Evolutionary conservation across 2,113 vertebrate species (phyloP), one percentile per base, ranked within the genome.

Genomic region (Corvus moneduloides): DNA sequence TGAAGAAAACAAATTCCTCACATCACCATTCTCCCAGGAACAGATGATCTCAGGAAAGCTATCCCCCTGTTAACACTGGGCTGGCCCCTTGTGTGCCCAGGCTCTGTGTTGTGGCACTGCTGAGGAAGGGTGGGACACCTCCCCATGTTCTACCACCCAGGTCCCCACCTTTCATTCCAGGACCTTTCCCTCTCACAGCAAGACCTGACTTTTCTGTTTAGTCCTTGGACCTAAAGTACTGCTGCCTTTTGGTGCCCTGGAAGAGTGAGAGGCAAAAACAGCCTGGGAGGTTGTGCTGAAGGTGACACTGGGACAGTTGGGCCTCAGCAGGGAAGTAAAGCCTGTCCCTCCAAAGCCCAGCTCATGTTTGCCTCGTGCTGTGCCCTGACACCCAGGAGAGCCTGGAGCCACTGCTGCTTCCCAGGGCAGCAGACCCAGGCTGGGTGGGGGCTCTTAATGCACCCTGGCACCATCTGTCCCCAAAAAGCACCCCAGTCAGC

Each of bases 321-420:
- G 24, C 46, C 23, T 19, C 41, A 49, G 16, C 54, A 55, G 39
- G 19, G 41, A 43, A 21, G n/a, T 27, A 63, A 46, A 63, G 13
- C 5, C 44, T 49, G 21, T 15, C 49, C n/a, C 9, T 46, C 48
- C 35, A 46, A 58, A 72, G 21, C 30, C 32, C 23, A 61, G 61
- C 49, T n/a, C 9, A 2, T 48, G 4, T 10, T n/a, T 12, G 54
- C 52, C 52, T 44, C 0, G 0, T 30, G 43, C 48, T 35, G 43
- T 18, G 32, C 24, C 58, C 80, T 46, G 35, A 69, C 1, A 5
- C 46, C 66, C 71, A 74, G 71, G 35, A 62, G 43, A 77, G 27
- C 24, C 19, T 49, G 44, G 58, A 63, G 59, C 28, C 59, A 18
- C 49, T 88, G 48, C 39, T 67, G 67, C 69, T 78, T 35, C 49